Base-by-base conservation (phyloP, 1,140 invertebrate species). In the Mycetomoellerius zeteki region DNA sequence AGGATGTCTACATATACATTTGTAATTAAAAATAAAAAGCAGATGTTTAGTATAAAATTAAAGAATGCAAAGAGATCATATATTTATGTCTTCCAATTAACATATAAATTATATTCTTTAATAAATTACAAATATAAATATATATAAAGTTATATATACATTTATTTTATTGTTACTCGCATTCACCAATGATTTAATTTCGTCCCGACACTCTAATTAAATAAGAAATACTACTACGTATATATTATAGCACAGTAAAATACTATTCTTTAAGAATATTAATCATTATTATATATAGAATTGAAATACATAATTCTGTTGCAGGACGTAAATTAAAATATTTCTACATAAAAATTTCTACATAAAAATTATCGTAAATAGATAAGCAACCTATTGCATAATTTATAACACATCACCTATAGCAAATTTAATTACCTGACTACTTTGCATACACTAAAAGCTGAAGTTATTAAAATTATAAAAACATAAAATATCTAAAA, bases 101-200 rank as follows among this genome's bases (percentile, higher is more conserved):
- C 3, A 16, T n/a, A 62, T 78, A 78, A 60, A 30, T 33, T 65
- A 64, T 33, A 33, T 7, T 50, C 30, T 67, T 65, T 16, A 43
- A 76, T 60, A 76, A 19, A 72, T 37, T 86, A 24, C 30, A 47
- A 62, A n/a, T 78, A n/a, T n/a, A n/a, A n/a, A n/a, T n/a, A n/a
- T n/a, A 75, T 56, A 64, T 88, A 50, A 81, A 88, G 27, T 73
- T 60, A 43, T 43, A 27, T 56, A 8, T 30, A 47, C 16, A 62
- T 62, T 62, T 77, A 76, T 47, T 50, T 67, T 67, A 30, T 16
- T 21, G 27, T n/a, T n/a, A 43, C 12, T 67, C 19, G 8, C 52
- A 76, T 54, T 54, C 8, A 21, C 14, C 12, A 14, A 7, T n/a
- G 10, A n/a, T 64, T 6, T 0, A 33, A 50, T 21, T 3, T 21